Base-by-base conservation (phyloP, 2,113 vertebrate species). In the Orthochromis indermauri region DNA sequence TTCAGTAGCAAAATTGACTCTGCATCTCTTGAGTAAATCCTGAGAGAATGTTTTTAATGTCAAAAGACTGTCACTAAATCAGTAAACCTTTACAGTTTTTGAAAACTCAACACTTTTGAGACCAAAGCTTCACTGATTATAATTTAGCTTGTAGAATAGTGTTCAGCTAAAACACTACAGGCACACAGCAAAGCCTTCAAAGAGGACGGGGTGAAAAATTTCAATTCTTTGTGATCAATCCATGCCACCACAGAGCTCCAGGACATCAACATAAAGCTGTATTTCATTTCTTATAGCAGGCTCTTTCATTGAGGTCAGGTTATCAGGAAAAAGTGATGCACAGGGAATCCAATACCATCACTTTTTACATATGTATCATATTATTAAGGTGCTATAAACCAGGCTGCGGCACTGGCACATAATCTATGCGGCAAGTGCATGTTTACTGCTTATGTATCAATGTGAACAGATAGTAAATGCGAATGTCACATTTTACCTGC, bases 181-280 rank as follows among this genome's bases (percentile, higher is more conserved):
- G 53, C 83, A 73, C 71, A 79, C 21, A 14, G 55, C 68, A 83
- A 85, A 86, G 80, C 82, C 87, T 89, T 81, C 71, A 59, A 57
- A 85, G 79, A 92, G 80, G 80, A 51, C 19, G 1, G 42, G 79
- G 82, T 47, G 59, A 83, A 78, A 88, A 86, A 90, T 88, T 89
- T 89, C 91, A 94, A 94, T 93, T 87, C 90, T 86, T 26, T 47
- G 71, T 90, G 93, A 93, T 95, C 92, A 92, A 95, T 91, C 86
- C 91, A 73, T 3, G 85, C 86, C 86, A 86, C 82, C 90, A 87
- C 81, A 61, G 49, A 85, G 89, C 51, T 49, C 4, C 9, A 19
- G 57, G 55, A 90, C 59, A 33, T 42, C 55, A 40, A 85, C 81
- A 84, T 81, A 91, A 88, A 92, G 87, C 91, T 21, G 59, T 91